Evolutionary conservation across 2,797 vertebrate genomes (phyloP).

Genomic region (Phylloscopus collybita): DNA sequence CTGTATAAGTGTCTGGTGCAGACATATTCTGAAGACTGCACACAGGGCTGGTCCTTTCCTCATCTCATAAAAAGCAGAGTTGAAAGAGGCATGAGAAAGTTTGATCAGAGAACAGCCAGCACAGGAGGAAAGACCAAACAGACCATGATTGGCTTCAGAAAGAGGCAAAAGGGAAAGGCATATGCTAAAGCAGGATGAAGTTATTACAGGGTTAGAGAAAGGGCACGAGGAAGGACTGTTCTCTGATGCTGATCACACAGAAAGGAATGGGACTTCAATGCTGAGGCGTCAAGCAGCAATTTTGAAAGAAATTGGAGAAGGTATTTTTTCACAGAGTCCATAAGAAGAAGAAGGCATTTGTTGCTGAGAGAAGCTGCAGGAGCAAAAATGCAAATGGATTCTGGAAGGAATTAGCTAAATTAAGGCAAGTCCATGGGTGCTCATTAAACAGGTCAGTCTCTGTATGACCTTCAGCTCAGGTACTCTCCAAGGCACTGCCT

Average conservation of each 20-base stretch:
- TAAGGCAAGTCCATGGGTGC: background rate
- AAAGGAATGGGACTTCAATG: background rate
- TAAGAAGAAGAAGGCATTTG: background rate
- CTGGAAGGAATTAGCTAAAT: slow-evolving; percentile 15
- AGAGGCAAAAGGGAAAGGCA: background rate
- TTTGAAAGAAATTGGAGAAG: background rate
- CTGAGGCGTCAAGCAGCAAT: background rate
- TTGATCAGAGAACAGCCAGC: background rate
- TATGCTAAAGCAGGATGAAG: background rate
- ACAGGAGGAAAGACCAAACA: background rate
- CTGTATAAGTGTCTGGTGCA: background rate
- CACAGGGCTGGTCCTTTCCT: background rate
- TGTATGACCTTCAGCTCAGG: background rate
- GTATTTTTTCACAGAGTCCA: background rate
- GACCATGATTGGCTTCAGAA: background rate
- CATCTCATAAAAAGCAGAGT: background rate
- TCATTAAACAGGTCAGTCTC: background rate
- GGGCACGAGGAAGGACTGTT: background rate
- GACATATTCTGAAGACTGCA: background rate
- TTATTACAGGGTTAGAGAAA: background rate
- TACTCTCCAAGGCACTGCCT: background rate
- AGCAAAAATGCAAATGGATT: slow-evolving; percentile 9
- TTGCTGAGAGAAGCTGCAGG: background rate
- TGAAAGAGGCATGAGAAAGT: background rate
- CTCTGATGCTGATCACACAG: background rate